These are phyloP conservation scores for Pocillopora verrucosa DNA, from an alignment of 64 coral and sea anemone genomes.

Conservation along the genomic window DNA sequence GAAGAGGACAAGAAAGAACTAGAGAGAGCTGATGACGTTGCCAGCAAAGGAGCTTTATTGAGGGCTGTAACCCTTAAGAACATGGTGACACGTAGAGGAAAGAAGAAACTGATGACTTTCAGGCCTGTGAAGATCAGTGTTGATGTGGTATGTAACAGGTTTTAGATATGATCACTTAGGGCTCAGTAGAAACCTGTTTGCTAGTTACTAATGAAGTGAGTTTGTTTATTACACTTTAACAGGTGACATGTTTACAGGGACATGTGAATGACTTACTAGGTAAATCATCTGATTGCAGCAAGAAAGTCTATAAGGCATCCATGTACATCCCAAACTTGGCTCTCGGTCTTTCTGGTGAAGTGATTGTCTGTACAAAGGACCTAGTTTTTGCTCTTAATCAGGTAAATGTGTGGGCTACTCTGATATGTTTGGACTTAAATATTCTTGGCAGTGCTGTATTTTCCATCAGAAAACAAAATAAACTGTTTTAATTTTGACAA, in stretches of 20 bases:
- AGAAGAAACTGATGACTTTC: constrained; percentile 61
- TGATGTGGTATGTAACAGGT: constrained; percentile 62
- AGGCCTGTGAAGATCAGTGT: constrained; percentile 76
- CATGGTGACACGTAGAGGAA: constrained; percentile 73
- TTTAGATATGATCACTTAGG: background rate
- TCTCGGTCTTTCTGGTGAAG: constrained; percentile 81
- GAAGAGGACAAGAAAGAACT: constrained; percentile 88
- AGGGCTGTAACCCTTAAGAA: constrained; percentile 60
- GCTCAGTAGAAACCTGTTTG: too few species aligned
- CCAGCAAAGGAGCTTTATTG: constrained; percentile 51
- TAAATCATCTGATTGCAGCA: constrained; percentile 71
- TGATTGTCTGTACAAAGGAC: constrained; percentile 76
- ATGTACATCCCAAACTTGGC: constrained; percentile 92
- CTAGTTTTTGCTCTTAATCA: constrained; percentile 91
- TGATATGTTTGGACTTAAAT: too few species aligned
- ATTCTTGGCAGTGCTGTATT: too few species aligned
- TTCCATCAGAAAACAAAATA: too few species aligned
- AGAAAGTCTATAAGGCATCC: constrained; percentile 65
- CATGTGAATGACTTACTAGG: constrained; percentile 48
- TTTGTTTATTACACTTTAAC: background rate
- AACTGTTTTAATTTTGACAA: too few species aligned
- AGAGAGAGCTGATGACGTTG: constrained; percentile 46
- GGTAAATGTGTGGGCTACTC: constrained; percentile 31
- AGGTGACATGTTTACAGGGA: constrained; percentile 65
- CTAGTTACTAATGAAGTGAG: too few species aligned